Base-by-base conservation (phyloP, 1,140 invertebrate species). In the Plutomurus gul region DNA sequence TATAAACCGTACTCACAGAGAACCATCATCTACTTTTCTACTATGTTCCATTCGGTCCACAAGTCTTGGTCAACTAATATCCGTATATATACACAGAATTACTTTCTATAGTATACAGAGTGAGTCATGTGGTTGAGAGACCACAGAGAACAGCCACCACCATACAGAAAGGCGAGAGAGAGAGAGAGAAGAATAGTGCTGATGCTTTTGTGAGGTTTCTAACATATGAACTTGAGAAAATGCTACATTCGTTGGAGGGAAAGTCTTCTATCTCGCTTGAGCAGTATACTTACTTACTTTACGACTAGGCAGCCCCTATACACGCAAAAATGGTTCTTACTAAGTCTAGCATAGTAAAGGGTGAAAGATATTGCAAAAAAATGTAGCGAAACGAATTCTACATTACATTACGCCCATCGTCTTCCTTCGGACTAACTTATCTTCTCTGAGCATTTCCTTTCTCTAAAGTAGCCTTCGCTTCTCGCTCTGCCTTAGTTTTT, bases 331-430 rank as follows among this genome's bases (percentile, higher is more conserved):
- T n/a, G n/a, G n/a, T n/a, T n/a, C n/a, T n/a, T n/a, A n/a, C n/a
- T n/a, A n/a, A n/a, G n/a, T n/a, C n/a, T n/a, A n/a, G n/a, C n/a
- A n/a, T n/a, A n/a, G n/a, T n/a, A 65, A 33, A 65, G 16, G 25
- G 56, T 36, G 56, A 65, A 65, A 65, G 56, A 65, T 65, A 65
- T 65, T 65, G 56, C 56, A 65, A 65, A 65, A n/a, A 65, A 65
- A 33, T 33, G 56, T 65, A 65, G 56, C 56, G 56, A 65, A 65
- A 65, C 56, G 56, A 65, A 65, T 65, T 65, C 56, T 30, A 65
- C 56, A 65, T 65, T 65, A 65, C 36, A 65, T 65, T 65, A 65
- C 56, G 56, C 56, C 56, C 27, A 65, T 65, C 56, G 30, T 65
- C 56, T 65, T 65, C 27, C 56, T n/a, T 30, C 56, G 56, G 56